Evolutionary conservation across 2,113 vertebrate genomes (phyloP).

Genomic region (Rhea pennata): DNA sequence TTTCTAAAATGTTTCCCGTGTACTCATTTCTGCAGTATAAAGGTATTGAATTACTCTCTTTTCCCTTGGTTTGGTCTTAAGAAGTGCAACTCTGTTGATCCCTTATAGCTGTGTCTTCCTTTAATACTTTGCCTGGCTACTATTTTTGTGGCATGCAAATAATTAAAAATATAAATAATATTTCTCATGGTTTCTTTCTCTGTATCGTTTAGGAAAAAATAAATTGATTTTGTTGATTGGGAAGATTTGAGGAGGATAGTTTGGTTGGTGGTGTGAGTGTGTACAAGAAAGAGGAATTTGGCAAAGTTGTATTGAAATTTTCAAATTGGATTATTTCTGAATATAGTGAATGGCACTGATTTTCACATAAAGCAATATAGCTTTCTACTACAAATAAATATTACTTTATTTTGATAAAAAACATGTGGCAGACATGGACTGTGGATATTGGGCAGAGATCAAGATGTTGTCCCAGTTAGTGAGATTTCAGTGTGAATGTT

Average conservation of each 20-base stretch:
- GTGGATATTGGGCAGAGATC: not conserved
- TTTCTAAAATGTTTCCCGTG: not conserved
- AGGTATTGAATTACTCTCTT: not conserved
- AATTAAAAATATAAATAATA: not conserved
- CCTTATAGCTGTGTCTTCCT: not conserved
- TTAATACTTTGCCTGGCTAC: fast-evolving
- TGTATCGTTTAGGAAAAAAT: not conserved
- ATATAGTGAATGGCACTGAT: not conserved
- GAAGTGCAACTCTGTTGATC: not conserved
- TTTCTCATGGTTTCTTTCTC: not conserved
- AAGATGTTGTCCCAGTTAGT: not conserved
- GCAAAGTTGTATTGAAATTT: not conserved
- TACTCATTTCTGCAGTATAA: not conserved
- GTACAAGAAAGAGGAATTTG: not conserved
- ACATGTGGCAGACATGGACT: not conserved
- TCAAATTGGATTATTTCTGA: not conserved
- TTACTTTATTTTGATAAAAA: not conserved
- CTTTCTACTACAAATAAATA: not conserved
- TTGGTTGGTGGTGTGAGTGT: not conserved
- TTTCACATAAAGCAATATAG: not conserved
- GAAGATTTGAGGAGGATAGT: not conserved
- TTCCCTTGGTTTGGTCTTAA: not conserved
- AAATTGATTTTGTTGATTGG: not conserved
- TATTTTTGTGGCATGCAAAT: not conserved
- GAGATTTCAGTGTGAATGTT: not conserved